A percentile compares a stretch with the other conserved stretches of the same genome.
Evolutionary conservation across 2,888 invertebrate species (phyloP).

Genomic region (Drosophila flavopinicola): DNA sequence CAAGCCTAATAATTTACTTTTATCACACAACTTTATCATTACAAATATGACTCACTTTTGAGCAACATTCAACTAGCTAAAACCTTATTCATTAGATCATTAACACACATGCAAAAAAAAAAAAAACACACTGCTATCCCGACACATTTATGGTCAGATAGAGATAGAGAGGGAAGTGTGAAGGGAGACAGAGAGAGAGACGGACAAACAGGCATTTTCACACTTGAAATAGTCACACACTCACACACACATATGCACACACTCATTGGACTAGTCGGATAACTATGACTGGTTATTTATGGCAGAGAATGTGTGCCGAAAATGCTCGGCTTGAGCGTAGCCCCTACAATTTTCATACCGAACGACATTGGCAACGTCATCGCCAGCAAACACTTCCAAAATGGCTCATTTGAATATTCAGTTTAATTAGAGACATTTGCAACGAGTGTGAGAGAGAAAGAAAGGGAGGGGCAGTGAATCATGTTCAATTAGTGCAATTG

Average conservation of each 20-base stretch:
- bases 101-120: conserved; percentile 26
- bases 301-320: conserved; percentile 46
- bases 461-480: conserved; percentile 48
- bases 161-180: neutral
- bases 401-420: conserved; percentile 58
- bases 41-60: conserved; percentile 11
- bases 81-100: conserved; percentile 26
- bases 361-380: conserved; percentile 23
- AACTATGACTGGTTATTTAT: conserved; percentile 40
- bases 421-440: conserved; percentile 66
- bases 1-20: neutral
- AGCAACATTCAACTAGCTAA: conserved; percentile 4
- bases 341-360: conserved; percentile 53
- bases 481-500: conserved; percentile 76
- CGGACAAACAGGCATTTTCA: conserved; percentile 29
- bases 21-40: conserved; percentile 3
- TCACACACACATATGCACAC: conserved; percentile 1
- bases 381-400: conserved; percentile 24
- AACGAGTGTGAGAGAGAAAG: neutral
- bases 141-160: conserved; percentile 24
- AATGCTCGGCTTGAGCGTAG: conserved; percentile 44
- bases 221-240: conserved; percentile 34
- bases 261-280: conserved; percentile 4
- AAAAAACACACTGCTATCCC: neutral
- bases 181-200: neutral